Base-by-base conservation (phyloP, 2,113 vertebrate genomes). In the Symphodus melops region DNA sequence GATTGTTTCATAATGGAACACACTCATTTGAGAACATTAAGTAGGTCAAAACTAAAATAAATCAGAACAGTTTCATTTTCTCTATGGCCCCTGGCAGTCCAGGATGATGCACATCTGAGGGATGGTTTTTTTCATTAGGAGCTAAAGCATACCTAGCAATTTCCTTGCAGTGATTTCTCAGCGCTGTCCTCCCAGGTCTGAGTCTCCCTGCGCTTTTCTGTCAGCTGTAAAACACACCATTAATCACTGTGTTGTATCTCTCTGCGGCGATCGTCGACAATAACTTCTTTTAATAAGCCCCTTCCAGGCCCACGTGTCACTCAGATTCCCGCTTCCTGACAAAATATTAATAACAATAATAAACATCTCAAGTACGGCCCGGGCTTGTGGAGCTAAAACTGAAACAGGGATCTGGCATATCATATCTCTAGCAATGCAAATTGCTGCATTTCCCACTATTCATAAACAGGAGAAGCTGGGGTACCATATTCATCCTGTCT, bases 221-320 rank as follows among this genome's bases (percentile, higher is more conserved):
- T 90, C 81, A 75, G 86, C 85, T 74, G 75, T 82, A 88, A 89
- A 92, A 88, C 70, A 85, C 83, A 81, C 80, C 83, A 89, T 92
- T 92, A 91, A 92, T 92, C 89, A 92, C 74, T 17, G 68, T 17
- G 80, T 79, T 76, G 86, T 68, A 84, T 89, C 84, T 88, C 88
- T 87, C 73, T 25, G 28, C 16, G 60, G 86, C 81, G 44, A 89
- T 78, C 68, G 46, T 66, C 66, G 59, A 83, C 89, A 92, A 92
- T 86, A 89, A 87, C 89, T 86, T 84, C 63, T 89, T 88, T 87
- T 93, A 92, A 93, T 92, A 91, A 93, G 84, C 85, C 77, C 76
- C 68, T 83, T 86, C 82, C 78, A 75, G 74, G 67, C 77, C 77
- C 28, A 70, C 28, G 83, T 85, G 90, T 83, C 91, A 89, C 81